phyloP scores from a whole-genome alignment of 1,140 invertebrate species.

The Zaprionus tsacasi region DNA sequence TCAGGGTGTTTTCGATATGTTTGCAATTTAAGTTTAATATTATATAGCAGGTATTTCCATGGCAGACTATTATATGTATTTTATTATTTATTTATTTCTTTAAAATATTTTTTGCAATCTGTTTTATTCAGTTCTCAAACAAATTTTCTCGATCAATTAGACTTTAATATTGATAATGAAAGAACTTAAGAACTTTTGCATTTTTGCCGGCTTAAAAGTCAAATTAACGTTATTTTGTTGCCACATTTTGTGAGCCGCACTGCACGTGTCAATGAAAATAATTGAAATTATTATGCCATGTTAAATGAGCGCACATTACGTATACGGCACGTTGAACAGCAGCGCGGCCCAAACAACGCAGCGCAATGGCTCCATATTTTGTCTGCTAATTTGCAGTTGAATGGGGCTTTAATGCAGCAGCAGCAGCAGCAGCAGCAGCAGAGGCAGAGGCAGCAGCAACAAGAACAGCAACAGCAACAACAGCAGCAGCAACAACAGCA shows the following conservation, averaged over 20 bases:
- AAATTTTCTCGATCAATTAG: not conserved
- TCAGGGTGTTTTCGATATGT: too few relatives aligned
- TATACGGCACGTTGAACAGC: constrained; percentile 35
- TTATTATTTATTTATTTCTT: too few relatives aligned
- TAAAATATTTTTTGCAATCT: too few relatives aligned
- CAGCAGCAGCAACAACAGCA: constrained; percentile 21
- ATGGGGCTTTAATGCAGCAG: constrained; percentile 62
- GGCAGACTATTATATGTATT: too few relatives aligned
- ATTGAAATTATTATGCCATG: constrained; percentile 54
- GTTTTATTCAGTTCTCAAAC: not conserved
- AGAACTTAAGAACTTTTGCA: not conserved
- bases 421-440: constrained; percentile 14
- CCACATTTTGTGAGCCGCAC: constrained; percentile 3
- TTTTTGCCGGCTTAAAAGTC: not conserved
- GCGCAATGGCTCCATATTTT: constrained; percentile 45
- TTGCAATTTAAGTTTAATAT: too few relatives aligned
- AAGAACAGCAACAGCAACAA: not conserved
- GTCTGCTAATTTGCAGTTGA: constrained; percentile 73
- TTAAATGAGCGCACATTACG: constrained; percentile 28
- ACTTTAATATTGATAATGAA: too few relatives aligned
- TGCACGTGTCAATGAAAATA: constrained; percentile 56
- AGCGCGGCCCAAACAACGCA: not conserved
- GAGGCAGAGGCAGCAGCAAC: constrained; percentile 22
- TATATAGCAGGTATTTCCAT: too few relatives aligned
- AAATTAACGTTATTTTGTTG: not conserved